phyloP scores from a whole-genome alignment of 2,113 vertebrate genomes.

The Pedionomus torquatus region DNA sequence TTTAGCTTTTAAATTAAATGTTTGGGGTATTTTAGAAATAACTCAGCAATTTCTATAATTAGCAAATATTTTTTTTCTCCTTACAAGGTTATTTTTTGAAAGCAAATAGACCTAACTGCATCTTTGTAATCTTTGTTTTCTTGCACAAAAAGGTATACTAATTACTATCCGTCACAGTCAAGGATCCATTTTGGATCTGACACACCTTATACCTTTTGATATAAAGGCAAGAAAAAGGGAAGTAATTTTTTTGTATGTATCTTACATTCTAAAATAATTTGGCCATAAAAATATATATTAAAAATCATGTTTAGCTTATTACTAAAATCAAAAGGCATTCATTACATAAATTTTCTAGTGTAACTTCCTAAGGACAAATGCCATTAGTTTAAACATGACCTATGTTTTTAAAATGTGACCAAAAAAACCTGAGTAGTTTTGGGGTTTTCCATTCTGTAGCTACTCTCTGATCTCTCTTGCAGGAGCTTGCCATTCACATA shows the following conservation, averaged over 20 bases:
- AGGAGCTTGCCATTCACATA: conserved; percentile 31
- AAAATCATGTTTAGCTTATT: background rate
- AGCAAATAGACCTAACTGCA: background rate
- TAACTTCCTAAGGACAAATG: background rate
- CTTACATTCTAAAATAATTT: background rate
- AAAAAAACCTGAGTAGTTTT: background rate
- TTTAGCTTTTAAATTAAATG: background rate
- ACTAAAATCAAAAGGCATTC: background rate
- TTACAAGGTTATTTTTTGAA: background rate
- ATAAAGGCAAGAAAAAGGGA: background rate
- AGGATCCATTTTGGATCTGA: background rate
- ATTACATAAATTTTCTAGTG: background rate
- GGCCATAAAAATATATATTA: background rate
- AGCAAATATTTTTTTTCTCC: background rate
- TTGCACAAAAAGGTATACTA: background rate
- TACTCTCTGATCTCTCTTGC: background rate
- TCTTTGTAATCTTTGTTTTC: background rate
- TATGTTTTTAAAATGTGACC: background rate
- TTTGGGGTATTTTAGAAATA: background rate
- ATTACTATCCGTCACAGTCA: background rate
- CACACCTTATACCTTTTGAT: background rate
- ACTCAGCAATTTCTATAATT: background rate
- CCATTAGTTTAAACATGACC: background rate
- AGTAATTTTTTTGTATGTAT: background rate
- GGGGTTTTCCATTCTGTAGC: background rate